Percentiles rank a stretch among this genome's conserved stretches.
Conservation (phyloP, 1,140 invertebrate genomes). For the Drosophila repleta region DNA sequence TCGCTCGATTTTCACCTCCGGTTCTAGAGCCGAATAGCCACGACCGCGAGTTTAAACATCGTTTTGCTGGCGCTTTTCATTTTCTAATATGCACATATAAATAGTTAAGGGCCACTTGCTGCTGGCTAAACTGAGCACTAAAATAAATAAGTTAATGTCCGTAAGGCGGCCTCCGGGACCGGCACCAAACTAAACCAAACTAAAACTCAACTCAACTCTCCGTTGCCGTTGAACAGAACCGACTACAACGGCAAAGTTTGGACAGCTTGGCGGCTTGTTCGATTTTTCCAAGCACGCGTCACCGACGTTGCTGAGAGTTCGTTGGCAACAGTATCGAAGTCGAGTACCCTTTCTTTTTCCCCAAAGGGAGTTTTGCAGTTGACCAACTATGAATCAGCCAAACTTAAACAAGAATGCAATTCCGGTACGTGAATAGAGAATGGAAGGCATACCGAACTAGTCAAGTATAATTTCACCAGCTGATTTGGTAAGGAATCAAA, state of each 20-base stretch:
- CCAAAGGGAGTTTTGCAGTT: background rate
- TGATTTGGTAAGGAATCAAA: no score
- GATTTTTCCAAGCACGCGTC: conserved; percentile 69
- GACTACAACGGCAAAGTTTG: conserved; percentile 52
- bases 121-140: conserved; percentile 6
- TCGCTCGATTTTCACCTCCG: conserved; percentile 7
- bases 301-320: conserved; percentile 44
- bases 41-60: background rate
- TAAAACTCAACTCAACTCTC: conserved; percentile 41
- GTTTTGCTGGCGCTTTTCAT: background rate
- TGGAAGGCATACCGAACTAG: no score
- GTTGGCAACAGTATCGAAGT: conserved; percentile 26
- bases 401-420: background rate
- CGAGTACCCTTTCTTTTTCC: conserved; percentile 16
- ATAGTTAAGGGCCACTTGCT: conserved; percentile 41
- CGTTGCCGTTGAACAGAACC: conserved; percentile 44
- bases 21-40: conserved; percentile 10
- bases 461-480: no score
- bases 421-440: background rate
- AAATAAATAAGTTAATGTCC: conserved; percentile 15
- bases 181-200: conserved; percentile 43
- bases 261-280: conserved; percentile 64
- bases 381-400: background rate
- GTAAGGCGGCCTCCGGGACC: conserved; percentile 17
- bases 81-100: conserved; percentile 40